Evolutionary conservation across 1,140 invertebrate genomes (phyloP), one percentile per base, ranked within the genome.

Genomic region (Cydia splendana): DNA sequence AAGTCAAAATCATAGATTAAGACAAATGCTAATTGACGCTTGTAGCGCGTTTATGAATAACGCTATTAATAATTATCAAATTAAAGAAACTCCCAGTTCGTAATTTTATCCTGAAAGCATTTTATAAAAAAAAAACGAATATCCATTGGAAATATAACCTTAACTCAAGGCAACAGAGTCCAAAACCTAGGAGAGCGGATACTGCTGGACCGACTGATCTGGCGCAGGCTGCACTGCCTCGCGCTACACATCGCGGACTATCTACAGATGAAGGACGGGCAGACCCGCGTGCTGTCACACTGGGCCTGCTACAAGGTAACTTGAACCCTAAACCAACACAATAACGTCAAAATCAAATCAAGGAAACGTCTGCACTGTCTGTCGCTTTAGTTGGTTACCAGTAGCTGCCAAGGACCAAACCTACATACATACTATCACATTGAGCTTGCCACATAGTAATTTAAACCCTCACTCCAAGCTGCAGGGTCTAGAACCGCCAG

Each of bases 291-390:
- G 82, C 93, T 99, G 65, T 96, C 97, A n/a, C 98, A 99, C 86
- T 99, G 98, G 98, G 98, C 98, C 9, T 98, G 97, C 87, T 98
- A 98, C 86, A 99, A 99, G 94, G 98, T 98, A 81, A 76, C 12
- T 45, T 71, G 76, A 73, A 62, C 75, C 24, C 75, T 77, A 65
- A 42, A 24, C 20, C 34, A 67, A 48, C 7, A 12, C 7, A 62
- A n/a, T 24, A 20, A 10, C 1, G 10, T 62, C 57, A 9, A 9
- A 24, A n/a, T n/a, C n/a, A n/a, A 62, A 18, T 4, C 15, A 1
- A 53, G n/a, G 51, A 53, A n/a, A 38, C n/a, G 12, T 18, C 53
- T 18, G 6, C 53, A 15, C 13, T 48, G 12, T 0, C 13, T 48
- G 38, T n/a, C n/a, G n/a, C n/a, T n/a, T n/a, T n/a, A n/a, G n/a